Conservation (phyloP, 2,888 invertebrate genomes). For the Palloptera scutellata region DNA sequence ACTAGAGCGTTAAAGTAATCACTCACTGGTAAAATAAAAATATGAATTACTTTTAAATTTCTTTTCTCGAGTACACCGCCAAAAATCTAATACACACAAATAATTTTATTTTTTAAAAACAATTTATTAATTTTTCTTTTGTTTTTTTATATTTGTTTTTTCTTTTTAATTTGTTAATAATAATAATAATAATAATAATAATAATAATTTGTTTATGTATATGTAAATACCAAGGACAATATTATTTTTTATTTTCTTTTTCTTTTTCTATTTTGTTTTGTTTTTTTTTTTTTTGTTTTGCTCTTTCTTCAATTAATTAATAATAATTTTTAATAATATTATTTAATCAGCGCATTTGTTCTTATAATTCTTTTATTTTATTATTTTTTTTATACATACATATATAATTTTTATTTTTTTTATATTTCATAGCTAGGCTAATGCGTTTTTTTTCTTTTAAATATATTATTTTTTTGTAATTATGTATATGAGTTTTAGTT, state of each 20-base stretch:
- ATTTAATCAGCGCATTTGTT: slow-evolving; percentile 8
- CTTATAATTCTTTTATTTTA: too few species aligned
- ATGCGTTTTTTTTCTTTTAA: slow-evolving; percentile 44
- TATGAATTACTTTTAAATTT: too few species aligned
- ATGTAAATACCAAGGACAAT: slow-evolving; percentile 63
- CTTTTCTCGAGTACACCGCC: too few species aligned
- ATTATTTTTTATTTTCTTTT: slow-evolving; percentile 49
- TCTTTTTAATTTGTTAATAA: slow-evolving; percentile 40
- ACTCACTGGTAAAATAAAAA: too few species aligned
- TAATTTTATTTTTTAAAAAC: slow-evolving; percentile 45
- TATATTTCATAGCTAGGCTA: slow-evolving; percentile 53
- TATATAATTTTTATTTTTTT: slow-evolving; percentile 31
- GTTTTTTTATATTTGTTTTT: slow-evolving; percentile 20
- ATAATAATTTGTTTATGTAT: slow-evolving; percentile 47
- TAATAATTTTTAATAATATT: slow-evolving; percentile 20
- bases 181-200: slow-evolving; percentile 40
- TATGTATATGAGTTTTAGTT: slow-evolving; percentile 35
- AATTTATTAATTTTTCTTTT: slow-evolving; percentile 41
- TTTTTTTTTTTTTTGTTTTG: slow-evolving; percentile 11
- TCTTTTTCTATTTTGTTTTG: slow-evolving; percentile 14
- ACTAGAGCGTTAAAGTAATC: too few species aligned
- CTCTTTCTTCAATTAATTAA: slow-evolving; percentile 12
- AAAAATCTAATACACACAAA: slow-evolving; percentile 12
- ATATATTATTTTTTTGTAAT: slow-evolving; percentile 20
- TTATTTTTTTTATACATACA: background rate